Evolutionary conservation across 2,113 vertebrate species (phyloP).

Genomic region (Dendrocopos noguchii): DNA sequence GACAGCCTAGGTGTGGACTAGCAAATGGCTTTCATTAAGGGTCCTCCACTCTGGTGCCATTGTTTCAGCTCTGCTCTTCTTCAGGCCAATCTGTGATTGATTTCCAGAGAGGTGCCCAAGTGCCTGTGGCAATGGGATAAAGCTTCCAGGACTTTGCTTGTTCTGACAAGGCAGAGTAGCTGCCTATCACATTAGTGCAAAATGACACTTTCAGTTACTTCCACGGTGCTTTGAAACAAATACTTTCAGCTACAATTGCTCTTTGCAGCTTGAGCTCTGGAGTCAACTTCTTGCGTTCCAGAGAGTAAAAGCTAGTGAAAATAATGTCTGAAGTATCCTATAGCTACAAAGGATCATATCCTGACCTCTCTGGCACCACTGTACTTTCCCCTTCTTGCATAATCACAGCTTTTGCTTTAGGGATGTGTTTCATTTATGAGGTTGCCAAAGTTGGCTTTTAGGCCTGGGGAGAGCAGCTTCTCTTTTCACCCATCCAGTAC

Average conservation of each 20-base stretch:
- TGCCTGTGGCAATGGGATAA: constrained; percentile 85
- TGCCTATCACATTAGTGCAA: constrained; percentile 86
- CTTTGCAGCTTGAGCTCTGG: constrained; percentile 70
- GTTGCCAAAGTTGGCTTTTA: not conserved
- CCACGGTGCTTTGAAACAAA: constrained; percentile 80
- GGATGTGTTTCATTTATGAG: not conserved
- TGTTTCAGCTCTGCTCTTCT: constrained; percentile 78
- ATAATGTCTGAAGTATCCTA: constrained; percentile 71
- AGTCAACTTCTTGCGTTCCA: constrained; percentile 72
- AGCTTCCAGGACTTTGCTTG: constrained; percentile 82
- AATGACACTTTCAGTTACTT: constrained; percentile 85
- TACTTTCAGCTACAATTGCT: constrained; percentile 79
- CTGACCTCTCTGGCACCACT: not conserved
- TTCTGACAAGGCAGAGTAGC: constrained; percentile 78
- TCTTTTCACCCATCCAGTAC: not conserved
- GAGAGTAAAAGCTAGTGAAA: constrained; percentile 59
- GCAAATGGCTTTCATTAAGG: constrained; percentile 86
- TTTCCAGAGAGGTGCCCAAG: constrained; percentile 88
- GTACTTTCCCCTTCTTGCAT: not conserved
- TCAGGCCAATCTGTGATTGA: constrained; percentile 90
- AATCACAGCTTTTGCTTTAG: not conserved
- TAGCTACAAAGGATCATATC: constrained; percentile 25
- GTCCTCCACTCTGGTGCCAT: constrained; percentile 72
- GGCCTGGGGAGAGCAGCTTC: not conserved
- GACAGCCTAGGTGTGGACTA: constrained; percentile 84